A percentile compares a stretch with the other conserved stretches of the same genome.
Evolutionary conservation across 2,888 invertebrate genomes (phyloP).

Genomic region (Eupithecia vulgata): DNA sequence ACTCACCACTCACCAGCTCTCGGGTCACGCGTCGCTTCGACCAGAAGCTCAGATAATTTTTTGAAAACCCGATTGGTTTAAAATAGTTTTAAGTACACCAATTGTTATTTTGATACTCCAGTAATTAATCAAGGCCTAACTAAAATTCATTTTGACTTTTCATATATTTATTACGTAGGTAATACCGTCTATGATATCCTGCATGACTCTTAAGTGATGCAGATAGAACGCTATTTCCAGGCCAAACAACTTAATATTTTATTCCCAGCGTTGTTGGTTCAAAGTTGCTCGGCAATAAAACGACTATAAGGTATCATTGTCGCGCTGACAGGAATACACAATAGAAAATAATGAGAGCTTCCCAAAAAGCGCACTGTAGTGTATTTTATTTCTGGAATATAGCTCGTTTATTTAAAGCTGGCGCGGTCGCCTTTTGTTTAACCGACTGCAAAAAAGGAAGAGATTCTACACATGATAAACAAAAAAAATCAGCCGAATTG

Average conservation of each 20-base stretch:
- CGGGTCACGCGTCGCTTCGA: too few relatives aligned
- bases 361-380: conserved; percentile 36
- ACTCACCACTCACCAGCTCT: too few relatives aligned
- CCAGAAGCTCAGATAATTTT: too few relatives aligned
- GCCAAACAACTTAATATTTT: conserved; percentile 2
- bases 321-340: conserved; percentile 31
- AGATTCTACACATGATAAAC: too few relatives aligned
- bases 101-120: too few relatives aligned
- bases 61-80: too few relatives aligned
- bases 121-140: too few relatives aligned
- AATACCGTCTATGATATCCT: background rate
- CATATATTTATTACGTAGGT: too few relatives aligned
- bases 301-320: conserved; percentile 21
- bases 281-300: conserved; percentile 3
- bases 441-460: background rate
- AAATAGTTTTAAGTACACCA: too few relatives aligned
- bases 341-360: conserved; percentile 32
- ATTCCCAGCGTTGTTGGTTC: background rate
- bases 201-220: background rate
- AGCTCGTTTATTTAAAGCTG: background rate
- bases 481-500: too few relatives aligned
- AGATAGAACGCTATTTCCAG: background rate
- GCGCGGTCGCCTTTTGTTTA: background rate
- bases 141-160: too few relatives aligned
- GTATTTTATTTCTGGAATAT: conserved; percentile 4